Evolutionary conservation across 92 coral and sea anemone genomes (phyloP).

Genomic region (Epizoanthus ramosus): DNA sequence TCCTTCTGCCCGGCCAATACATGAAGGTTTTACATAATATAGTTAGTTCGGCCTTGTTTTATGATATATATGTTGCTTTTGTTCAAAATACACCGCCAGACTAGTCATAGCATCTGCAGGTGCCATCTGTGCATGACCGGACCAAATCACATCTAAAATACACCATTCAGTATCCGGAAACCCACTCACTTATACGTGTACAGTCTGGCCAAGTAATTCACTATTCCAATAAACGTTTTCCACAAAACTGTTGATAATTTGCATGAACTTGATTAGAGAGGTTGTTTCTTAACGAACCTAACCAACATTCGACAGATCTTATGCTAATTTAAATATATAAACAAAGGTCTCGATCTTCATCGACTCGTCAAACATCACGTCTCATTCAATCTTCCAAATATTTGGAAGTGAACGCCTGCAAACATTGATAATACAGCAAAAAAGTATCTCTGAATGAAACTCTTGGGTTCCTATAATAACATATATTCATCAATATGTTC

Average conservation of each 20-base stretch:
- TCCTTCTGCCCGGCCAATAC: too few species aligned
- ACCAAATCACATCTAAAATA: not conserved
- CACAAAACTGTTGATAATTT: not conserved
- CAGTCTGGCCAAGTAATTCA: not conserved
- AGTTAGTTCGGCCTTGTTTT: too few species aligned
- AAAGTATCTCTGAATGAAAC: not conserved
- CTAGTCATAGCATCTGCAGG: too few species aligned
- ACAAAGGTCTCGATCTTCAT: not conserved
- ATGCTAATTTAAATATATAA: not conserved
- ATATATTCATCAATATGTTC: not conserved
- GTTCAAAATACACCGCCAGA: too few species aligned
- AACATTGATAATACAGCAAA: not conserved
- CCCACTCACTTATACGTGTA: not conserved
- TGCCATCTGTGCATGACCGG: not conserved
- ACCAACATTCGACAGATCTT: too few species aligned
- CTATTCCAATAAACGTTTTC: not conserved
- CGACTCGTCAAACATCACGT: too few species aligned
- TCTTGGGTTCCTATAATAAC: not conserved
- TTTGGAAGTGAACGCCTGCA: too few species aligned
- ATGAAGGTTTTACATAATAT: too few species aligned
- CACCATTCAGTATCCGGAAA: not conserved
- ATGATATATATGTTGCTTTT: too few species aligned
- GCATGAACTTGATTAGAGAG: too few species aligned
- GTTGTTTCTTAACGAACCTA: too few species aligned
- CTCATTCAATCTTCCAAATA: too few species aligned